A percentile compares a stretch with the other conserved stretches of the same genome.
These are phyloP conservation scores for Drosophila rellima DNA, from an alignment of 2,888 invertebrate genomes.

Conservation along the genomic window DNA sequence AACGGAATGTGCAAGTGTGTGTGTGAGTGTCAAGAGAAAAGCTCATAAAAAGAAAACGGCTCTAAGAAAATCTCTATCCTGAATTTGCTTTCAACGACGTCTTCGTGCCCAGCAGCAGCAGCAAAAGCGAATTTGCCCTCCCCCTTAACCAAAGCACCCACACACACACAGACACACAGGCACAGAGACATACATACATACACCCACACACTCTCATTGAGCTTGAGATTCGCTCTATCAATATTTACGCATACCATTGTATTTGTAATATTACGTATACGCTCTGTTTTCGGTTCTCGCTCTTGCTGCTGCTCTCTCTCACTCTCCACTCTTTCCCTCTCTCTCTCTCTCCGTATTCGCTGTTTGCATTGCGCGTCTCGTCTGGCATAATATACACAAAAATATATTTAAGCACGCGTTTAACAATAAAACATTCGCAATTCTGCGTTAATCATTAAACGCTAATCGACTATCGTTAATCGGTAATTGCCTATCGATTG, in stretches of 20 bases:
- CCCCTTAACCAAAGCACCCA: constrained; percentile 40
- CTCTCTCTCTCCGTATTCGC: constrained; percentile 1
- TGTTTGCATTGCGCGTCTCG: constrained; percentile 20
- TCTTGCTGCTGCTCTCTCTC: constrained; percentile 26
- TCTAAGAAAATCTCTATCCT: constrained; percentile 80
- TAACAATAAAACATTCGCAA: constrained; percentile 30
- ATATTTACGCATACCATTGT: constrained; percentile 79
- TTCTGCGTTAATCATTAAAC: constrained; percentile 4
- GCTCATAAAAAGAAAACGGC: constrained; percentile 56
- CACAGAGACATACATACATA: constrained; percentile 29
- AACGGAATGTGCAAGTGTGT: constrained; percentile 24
- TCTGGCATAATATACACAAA: constrained; percentile 45
- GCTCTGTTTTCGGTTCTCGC: constrained; percentile 45
- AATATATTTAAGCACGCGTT: constrained; percentile 41
- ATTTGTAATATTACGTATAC: constrained; percentile 74
- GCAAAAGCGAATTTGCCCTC: constrained; percentile 68
- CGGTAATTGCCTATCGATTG: constrained; percentile 47
- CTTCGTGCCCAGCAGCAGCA: constrained; percentile 60
- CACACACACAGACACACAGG: constrained; percentile 24
- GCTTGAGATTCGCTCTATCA: constrained; percentile 70
- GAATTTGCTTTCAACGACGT: constrained; percentile 72
- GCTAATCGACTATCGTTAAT: constrained; percentile 25
- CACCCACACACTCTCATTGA: constrained; percentile 23
- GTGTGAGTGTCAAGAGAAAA: constrained; percentile 55
- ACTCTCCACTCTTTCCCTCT: constrained; percentile 10